Percentiles rank a stretch among this genome's conserved stretches.
These are phyloP conservation scores for Stenodera caucasica DNA, from an alignment of 2,888 invertebrate species.

Conservation along the genomic window DNA sequence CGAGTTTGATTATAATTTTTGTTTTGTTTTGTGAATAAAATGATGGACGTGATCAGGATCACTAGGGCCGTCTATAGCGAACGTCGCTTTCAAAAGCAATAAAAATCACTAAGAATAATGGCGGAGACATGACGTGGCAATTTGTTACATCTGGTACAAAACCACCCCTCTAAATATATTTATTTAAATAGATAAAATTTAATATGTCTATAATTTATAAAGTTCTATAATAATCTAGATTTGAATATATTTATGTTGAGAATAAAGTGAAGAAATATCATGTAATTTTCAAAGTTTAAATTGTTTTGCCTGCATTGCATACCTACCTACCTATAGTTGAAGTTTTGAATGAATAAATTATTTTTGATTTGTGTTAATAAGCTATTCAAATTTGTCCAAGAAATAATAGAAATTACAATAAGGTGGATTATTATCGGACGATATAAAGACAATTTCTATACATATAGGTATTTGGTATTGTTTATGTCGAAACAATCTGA, in stretches of 20 bases:
- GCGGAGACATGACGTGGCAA: constrained; percentile 50
- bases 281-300: constrained; percentile 6
- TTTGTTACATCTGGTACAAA: constrained; percentile 52
- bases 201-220: no score
- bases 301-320: constrained; percentile 2
- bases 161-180: constrained; percentile 32
- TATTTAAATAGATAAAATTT: neutral
- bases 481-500: neutral
- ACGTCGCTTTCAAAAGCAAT: constrained; percentile 34
- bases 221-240: constrained; percentile 2
- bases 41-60: neutral
- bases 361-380: constrained; percentile 5
- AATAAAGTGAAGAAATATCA: neutral
- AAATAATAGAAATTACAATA: neutral
- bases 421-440: neutral
- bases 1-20: no score
- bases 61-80: constrained; percentile 17
- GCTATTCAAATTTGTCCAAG: neutral
- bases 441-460: neutral
- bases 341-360: constrained; percentile 3
- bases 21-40: neutral
- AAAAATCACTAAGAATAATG: constrained; percentile 48
- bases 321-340: no score
- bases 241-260: constrained; percentile 1
- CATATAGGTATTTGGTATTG: no score